A percentile compares a stretch with the other conserved stretches of the same genome.
Evolutionary conservation across 2,888 invertebrate species (phyloP).

Genomic region (Rhagophthalmus giganteus): DNA sequence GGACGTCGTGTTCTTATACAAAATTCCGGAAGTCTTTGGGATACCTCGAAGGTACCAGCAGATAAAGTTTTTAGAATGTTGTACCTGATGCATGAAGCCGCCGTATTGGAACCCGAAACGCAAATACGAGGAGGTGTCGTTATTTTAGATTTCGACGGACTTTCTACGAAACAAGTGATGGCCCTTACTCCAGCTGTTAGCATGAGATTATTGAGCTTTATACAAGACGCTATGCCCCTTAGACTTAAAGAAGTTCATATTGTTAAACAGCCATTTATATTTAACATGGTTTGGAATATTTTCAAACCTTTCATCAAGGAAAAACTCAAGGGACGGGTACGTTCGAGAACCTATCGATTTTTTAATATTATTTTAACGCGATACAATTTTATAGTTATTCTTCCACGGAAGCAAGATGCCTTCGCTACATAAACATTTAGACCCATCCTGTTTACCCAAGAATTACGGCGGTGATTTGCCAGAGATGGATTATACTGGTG

Average conservation of each 20-base stretch:
- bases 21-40: constrained; percentile 76
- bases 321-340: constrained; percentile 77
- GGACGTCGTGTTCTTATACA: constrained; percentile 76
- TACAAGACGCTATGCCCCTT: constrained; percentile 85
- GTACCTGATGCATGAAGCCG: constrained; percentile 78
- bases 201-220: constrained; percentile 75
- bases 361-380: no score
- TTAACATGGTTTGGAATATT: constrained; percentile 81
- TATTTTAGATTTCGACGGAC: constrained; percentile 79
- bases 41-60: constrained; percentile 70
- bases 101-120: constrained; percentile 74
- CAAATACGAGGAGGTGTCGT: constrained; percentile 80
- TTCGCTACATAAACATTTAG: constrained; percentile 73
- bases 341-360: no score
- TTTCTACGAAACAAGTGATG: constrained; percentile 75
- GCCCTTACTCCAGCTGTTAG: constrained; percentile 75
- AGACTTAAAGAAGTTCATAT: constrained; percentile 84
- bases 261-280: constrained; percentile 82
- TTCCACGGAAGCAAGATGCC: constrained; percentile 83
- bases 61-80: constrained; percentile 79
- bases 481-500: constrained; percentile 74
- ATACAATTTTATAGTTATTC: constrained; percentile 66
- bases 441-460: constrained; percentile 68
- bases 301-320: constrained; percentile 83
- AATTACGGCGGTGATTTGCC: constrained; percentile 78